A percentile compares a stretch with the other conserved stretches of the same genome.
These are phyloP conservation scores for Taenaris catops DNA, from an alignment of 2,888 invertebrate species.

Conservation along the genomic window DNA sequence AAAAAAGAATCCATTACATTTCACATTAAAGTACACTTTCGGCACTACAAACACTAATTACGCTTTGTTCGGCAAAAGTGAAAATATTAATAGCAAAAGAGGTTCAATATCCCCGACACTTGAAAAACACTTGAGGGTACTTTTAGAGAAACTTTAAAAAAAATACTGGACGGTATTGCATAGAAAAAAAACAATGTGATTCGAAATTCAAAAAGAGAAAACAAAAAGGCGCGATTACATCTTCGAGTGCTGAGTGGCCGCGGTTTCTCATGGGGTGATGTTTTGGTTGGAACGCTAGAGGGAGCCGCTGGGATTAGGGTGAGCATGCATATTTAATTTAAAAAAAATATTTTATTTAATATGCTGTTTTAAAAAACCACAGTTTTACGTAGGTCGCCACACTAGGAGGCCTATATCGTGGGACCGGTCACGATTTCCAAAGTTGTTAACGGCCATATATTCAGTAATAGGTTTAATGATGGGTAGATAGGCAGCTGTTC, in stretches of 20 bases:
- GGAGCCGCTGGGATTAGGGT: conserved; percentile 37
- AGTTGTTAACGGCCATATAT: too few species aligned
- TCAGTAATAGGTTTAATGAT: too few species aligned
- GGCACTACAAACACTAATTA: conserved; percentile 44
- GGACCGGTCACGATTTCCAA: too few species aligned
- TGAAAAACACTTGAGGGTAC: conserved; percentile 54
- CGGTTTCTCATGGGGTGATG: conserved; percentile 76
- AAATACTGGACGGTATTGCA: conserved; percentile 46
- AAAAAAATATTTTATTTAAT: too few species aligned
- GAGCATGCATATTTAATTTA: too few species aligned
- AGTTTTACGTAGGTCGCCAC: too few species aligned
- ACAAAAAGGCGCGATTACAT: conserved; percentile 74
- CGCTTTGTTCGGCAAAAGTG: conserved; percentile 35
- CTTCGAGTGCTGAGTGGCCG: conserved; percentile 60
- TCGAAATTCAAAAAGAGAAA: conserved; percentile 50
- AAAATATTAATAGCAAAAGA: conserved; percentile 36
- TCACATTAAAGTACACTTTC: conserved; percentile 29
- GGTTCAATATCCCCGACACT: conserved; percentile 63
- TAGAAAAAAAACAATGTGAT: conserved; percentile 57
- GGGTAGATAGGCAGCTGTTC: too few species aligned
- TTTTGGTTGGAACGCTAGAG: conserved; percentile 71
- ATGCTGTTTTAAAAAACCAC: too few species aligned
- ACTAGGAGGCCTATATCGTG: too few species aligned
- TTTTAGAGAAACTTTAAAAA: conserved; percentile 39
- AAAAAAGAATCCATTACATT: conserved; percentile 24